These are phyloP conservation scores for Nesoenas mayeri DNA, from an alignment of 2,113 vertebrate genomes.

Conservation along the genomic window DNA sequence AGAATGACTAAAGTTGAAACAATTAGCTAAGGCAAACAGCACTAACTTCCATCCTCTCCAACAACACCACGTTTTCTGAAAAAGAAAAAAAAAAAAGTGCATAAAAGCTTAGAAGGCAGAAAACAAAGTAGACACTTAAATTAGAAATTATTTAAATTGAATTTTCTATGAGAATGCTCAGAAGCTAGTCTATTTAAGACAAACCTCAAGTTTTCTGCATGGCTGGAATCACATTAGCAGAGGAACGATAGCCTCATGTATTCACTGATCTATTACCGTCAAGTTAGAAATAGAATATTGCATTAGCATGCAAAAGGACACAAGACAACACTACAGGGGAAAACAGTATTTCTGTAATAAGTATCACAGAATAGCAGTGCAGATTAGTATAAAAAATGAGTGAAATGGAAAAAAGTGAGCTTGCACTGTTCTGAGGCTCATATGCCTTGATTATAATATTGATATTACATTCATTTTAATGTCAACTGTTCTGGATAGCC, in stretches of 20 bases:
- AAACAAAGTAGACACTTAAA: conserved; percentile 52
- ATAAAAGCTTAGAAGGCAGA: conserved; percentile 55
- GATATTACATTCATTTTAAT: conserved; percentile 31
- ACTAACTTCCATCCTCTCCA: neutral
- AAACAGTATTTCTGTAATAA: neutral
- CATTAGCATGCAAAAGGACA: conserved; percentile 67
- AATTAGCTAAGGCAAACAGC: conserved; percentile 52
- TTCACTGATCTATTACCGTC: conserved; percentile 57
- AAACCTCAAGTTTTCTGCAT: conserved; percentile 42
- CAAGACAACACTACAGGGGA: neutral
- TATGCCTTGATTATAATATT: conserved; percentile 49
- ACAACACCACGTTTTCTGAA: neutral
- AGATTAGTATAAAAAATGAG: conserved; percentile 20
- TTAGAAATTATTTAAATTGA: conserved; percentile 66
- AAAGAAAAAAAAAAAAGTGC: neutral
- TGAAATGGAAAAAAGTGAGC: conserved; percentile 23
- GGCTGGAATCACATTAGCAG: conserved; percentile 56
- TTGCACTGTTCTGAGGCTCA: neutral
- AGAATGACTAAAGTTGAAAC: conserved; percentile 54
- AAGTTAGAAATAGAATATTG: conserved; percentile 59
- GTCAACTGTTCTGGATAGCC: conserved; percentile 5
- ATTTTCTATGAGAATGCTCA: conserved; percentile 65
- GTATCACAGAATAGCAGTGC: neutral
- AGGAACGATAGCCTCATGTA: conserved; percentile 18
- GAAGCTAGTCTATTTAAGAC: conserved; percentile 51